Percentiles rank a stretch among this genome's conserved stretches.
phyloP scores from a whole-genome alignment of 1,140 invertebrate species.

The Trinorchestia longiramus region DNA sequence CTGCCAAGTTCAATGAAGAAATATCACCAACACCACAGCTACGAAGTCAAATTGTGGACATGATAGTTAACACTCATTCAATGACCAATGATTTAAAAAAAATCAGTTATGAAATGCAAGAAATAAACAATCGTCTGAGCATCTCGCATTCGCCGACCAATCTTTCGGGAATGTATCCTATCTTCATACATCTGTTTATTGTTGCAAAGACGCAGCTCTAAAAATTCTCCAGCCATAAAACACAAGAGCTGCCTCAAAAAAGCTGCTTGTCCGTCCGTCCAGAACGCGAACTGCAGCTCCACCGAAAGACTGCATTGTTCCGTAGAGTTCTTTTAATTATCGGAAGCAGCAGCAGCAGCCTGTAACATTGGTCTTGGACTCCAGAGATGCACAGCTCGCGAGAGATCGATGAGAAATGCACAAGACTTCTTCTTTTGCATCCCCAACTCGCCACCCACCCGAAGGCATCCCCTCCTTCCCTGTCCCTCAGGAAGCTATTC shows the following conservation, averaged over 20 bases:
- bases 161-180: neutral
- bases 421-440: neutral
- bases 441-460: neutral
- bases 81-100: no score
- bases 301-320: slow-evolving; percentile 19
- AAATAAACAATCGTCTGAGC: neutral
- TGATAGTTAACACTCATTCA: no score
- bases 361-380: neutral
- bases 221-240: neutral
- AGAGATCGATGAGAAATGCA: slow-evolving; percentile 47
- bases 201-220: neutral
- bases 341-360: neutral
- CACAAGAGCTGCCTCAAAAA: neutral
- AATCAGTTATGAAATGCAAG: no score
- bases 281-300: neutral
- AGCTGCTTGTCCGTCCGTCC: neutral
- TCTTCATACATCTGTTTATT: neutral
- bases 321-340: slow-evolving; percentile 48
- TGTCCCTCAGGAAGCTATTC: neutral
- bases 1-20: no score
- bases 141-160: neutral
- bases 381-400: neutral
- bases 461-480: neutral
- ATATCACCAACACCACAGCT: no score
- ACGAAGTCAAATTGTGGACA: no score